Base-by-base conservation (phyloP, 2,888 invertebrate species). In the Ormyrus labotus region DNA sequence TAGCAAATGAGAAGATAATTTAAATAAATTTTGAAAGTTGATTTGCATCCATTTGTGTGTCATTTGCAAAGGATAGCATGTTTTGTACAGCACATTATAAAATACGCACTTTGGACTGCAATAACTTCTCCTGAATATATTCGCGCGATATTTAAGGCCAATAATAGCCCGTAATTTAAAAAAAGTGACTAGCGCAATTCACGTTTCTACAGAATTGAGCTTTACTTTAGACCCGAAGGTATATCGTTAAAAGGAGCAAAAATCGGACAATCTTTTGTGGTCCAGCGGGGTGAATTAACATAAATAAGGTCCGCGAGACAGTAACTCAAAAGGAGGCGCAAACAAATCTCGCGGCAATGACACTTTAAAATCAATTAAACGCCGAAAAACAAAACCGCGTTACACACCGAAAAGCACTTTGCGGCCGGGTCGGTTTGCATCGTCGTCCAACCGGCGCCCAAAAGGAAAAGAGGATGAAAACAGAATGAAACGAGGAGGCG, bases 401-500 rank as follows among this genome's bases (percentile, higher is more conserved):
- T 75, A 78, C 78, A 78, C 81, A 78, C 61, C 71, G 78, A 81
- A 81, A 81, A 78, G 81, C 81, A 78, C 81, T 81, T 81, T 81
- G 68, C 78, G 34, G 13, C 51, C 73, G 60, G 58, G 34, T 50
- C 50, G 57, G n/a, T 53, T 63, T 65, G 64, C 78, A 50, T 48
- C 65, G 51, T 53, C 51, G 67, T 34, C 61, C n/a, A 13, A 13
- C 45, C n/a, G 70, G 61, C 63, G 51, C 50, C 50, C 50, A 19
- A 69, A 68, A 68, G 34, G 19, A 55, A 45, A 64, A 13, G 11
- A 45, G 55, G 45, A 68, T 55, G 55, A 55, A 8, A 34, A 55
- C 19, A 19, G 57, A 57, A 57, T 57, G 57, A 57, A 57, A 57
- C 11, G n/a, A 57, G 57, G 57, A 7, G 57, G 6, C n/a, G 50